These are phyloP conservation scores for Sebastes ruberrimus DNA, from an alignment of 2,797 vertebrate species.

Conservation along the genomic window DNA sequence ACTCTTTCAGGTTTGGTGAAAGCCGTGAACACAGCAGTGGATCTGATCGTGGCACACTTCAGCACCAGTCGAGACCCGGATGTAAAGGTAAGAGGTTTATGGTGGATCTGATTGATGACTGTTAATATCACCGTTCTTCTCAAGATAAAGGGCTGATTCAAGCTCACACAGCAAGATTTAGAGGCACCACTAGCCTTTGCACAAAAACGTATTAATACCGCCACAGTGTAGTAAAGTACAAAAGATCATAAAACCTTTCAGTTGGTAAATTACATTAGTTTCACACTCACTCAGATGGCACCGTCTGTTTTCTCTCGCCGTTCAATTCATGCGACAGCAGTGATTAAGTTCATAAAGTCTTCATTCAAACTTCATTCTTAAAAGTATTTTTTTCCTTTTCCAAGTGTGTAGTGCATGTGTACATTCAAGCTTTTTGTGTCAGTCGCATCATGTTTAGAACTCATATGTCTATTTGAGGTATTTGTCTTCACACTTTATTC, in stretches of 20 bases:
- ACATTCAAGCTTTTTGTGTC: background rate
- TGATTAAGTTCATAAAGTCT: background rate
- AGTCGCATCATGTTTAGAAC: too few species aligned
- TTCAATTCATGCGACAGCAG: background rate
- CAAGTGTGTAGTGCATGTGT: background rate
- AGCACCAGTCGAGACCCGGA: slow-evolving; percentile 94
- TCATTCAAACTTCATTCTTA: background rate
- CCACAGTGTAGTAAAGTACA: background rate
- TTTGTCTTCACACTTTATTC: background rate
- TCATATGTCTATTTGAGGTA: background rate
- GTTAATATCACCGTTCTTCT: background rate
- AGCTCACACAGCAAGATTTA: background rate
- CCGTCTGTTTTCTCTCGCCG: background rate
- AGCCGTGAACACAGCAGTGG: slow-evolving; percentile 94
- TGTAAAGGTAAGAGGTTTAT: slow-evolving; percentile 85
- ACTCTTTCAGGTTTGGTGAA: slow-evolving; percentile 88
- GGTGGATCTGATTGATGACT: background rate
- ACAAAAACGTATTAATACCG: background rate
- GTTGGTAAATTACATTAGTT: background rate
- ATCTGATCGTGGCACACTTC: slow-evolving; percentile 97
- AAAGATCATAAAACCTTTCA: background rate
- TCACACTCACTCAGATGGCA: background rate
- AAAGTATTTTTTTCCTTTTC: background rate
- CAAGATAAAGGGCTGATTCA: background rate
- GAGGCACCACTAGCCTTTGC: background rate